A percentile compares a stretch with the other conserved stretches of the same genome.
These are phyloP conservation scores for Sebastes vulpes DNA, from an alignment of 2,797 vertebrate species.

Conservation along the genomic window DNA sequence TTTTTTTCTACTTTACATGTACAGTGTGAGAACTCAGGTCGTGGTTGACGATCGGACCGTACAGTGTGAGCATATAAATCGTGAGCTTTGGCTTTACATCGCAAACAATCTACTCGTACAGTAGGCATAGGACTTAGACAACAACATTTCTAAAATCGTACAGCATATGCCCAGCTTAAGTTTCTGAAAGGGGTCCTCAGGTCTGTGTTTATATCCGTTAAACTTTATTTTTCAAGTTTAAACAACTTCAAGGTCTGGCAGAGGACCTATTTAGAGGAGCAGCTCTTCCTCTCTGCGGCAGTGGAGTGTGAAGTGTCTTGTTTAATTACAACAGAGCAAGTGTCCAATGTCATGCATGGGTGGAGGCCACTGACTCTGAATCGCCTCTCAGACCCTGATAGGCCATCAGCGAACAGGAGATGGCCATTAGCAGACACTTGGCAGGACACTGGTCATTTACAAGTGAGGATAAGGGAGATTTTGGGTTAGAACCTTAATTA, in stretches of 20 bases:
- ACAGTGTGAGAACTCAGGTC: no score
- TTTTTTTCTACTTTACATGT: no score
- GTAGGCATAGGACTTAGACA: no score
- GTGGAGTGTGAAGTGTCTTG: conserved; percentile 3
- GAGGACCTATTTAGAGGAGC: background rate
- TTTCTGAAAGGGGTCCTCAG: background rate
- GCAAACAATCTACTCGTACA: no score
- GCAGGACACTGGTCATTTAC: conserved; percentile 7
- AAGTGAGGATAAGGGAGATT: background rate
- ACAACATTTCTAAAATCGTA: no score
- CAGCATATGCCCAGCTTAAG: background rate
- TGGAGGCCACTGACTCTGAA: conserved; percentile 18
- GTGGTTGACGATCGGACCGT: no score
- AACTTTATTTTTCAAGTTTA: conserved; percentile 11
- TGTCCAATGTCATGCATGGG: conserved; percentile 43
- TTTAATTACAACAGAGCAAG: conserved; percentile 54
- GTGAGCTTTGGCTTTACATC: no score
- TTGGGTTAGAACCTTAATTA: conserved; percentile 10
- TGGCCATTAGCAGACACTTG: conserved; percentile 27
- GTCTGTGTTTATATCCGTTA: background rate
- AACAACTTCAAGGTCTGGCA: background rate
- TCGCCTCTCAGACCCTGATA: conserved; percentile 4
- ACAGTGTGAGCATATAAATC: no score
- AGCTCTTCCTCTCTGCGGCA: background rate
- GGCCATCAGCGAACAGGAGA: conserved; percentile 25